A percentile compares a stretch with the other conserved stretches of the same genome.
These are phyloP conservation scores for Epinephelus moara DNA, from an alignment of 2,113 vertebrate species.

Conservation along the genomic window DNA sequence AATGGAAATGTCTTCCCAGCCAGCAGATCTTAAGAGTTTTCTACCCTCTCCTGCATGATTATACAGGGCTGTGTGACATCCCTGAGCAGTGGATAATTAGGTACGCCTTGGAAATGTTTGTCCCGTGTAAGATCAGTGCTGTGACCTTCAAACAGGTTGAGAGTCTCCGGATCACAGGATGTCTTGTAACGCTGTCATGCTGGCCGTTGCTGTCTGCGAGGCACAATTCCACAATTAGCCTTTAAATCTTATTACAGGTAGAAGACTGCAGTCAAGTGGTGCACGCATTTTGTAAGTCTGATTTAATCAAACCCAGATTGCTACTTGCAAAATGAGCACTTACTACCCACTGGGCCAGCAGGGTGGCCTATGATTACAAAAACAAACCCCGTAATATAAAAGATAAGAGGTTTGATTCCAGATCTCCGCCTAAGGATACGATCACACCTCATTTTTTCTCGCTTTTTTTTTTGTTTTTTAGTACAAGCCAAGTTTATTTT, in stretches of 20 bases:
- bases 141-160: conserved; percentile 48
- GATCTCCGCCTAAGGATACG: not conserved
- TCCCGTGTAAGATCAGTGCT: conserved; percentile 33
- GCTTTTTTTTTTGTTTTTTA: not conserved
- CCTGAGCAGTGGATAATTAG: conserved; percentile 47
- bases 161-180: conserved; percentile 10
- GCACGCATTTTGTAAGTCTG: conserved; percentile 22
- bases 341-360: conserved; percentile 27
- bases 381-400: conserved; percentile 1
- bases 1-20: conserved; percentile 37
- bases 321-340: conserved; percentile 41
- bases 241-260: conserved; percentile 51
- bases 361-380: conserved; percentile 51
- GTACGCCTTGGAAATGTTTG: not conserved
- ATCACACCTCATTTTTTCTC: conserved; percentile 7
- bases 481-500: conserved; percentile 1
- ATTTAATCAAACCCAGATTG: conserved; percentile 64
- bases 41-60: conserved; percentile 4
- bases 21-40: conserved; percentile 1
- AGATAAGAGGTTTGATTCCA: not conserved
- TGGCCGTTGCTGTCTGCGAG: not conserved
- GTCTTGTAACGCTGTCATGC: conserved; percentile 24
- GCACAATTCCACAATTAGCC: conserved; percentile 46
- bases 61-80: conserved; percentile 6
- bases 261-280: conserved; percentile 1